These are phyloP conservation scores for Ethmia dodecea DNA, from an alignment of 2,888 invertebrate genomes.

Conservation along the genomic window DNA sequence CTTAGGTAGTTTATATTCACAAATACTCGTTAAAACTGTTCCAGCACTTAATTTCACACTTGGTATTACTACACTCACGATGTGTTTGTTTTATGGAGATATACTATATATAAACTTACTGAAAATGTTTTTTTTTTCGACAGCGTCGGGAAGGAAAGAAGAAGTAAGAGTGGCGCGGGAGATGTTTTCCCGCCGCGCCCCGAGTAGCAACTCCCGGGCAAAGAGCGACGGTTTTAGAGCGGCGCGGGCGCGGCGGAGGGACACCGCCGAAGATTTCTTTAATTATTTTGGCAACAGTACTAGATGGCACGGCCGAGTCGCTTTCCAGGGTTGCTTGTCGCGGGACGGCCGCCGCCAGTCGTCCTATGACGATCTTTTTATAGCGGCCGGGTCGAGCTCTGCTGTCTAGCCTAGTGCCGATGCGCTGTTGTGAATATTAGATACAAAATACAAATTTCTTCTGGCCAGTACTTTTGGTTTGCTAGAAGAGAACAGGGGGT, in stretches of 20 bases:
- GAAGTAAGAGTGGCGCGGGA: slow-evolving; percentile 77
- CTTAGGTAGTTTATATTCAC: slow-evolving; percentile 52
- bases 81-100: slow-evolving; percentile 42
- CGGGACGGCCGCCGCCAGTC: slow-evolving; percentile 60
- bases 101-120: slow-evolving; percentile 62
- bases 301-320: slow-evolving; percentile 75
- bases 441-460: too few relatives aligned
- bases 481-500: too few relatives aligned
- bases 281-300: slow-evolving; percentile 88
- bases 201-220: slow-evolving; percentile 77
- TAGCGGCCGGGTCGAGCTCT: slow-evolving; percentile 65
- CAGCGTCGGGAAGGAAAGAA: slow-evolving; percentile 78
- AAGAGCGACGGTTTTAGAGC: slow-evolving; percentile 78
- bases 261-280: slow-evolving; percentile 82
- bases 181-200: slow-evolving; percentile 78
- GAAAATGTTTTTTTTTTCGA: slow-evolving; percentile 61
- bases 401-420: slow-evolving; percentile 3
- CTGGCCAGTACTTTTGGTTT: too few relatives aligned
- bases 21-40: slow-evolving; percentile 40
- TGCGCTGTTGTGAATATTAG: too few relatives aligned
- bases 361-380: slow-evolving; percentile 76
- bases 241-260: slow-evolving; percentile 80
- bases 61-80: slow-evolving; percentile 49
- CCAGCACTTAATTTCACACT: slow-evolving; percentile 55
- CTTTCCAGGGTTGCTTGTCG: slow-evolving; percentile 78